Base-by-base conservation (phyloP, 2,113 vertebrate species). In the Lutjanus erythropterus region DNA sequence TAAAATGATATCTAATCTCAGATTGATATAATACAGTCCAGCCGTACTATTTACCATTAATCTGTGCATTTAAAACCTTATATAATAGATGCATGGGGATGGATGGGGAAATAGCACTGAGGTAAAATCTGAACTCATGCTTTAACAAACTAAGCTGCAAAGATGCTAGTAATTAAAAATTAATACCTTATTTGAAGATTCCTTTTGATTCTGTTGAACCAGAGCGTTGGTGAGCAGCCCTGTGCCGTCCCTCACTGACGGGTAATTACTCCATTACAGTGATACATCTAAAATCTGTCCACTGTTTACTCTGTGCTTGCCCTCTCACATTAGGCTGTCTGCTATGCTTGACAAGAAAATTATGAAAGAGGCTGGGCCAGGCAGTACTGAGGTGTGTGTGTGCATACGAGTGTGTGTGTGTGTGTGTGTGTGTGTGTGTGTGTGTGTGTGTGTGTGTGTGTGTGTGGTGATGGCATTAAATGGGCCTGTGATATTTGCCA, bases 261-360 rank as follows among this genome's bases (percentile, higher is more conserved):
- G 81, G 27, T 86, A 88, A 91, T 94, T 88, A 75, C 31, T 66
- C 71, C 35, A 90, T 81, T 91, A 84, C 71, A 79, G 75, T 74
- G 80, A 85, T 73, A 83, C 69, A 83, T 67, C 62, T 83, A 25
- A 84, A 79, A 82, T 83, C 61, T 80, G 50, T 64, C 79, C 72
- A 75, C 64, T 89, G 84, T 90, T 93, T 85, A 91, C 61, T 73
- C 77, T 78, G 47, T 68, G 25, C 72, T 73, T 82, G 68, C 60
- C 85, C 85, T 83, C 80, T 75, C 46, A 56, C 58, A 85, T 88
- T 79, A 80, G 31, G 6, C 64, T 85, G 81, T 84, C 80, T 83
- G 75, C 83, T 68, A 49, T 82, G 75, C 80, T 79, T 86, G 79
- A 89, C 81, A 84, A 73, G 73, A 83, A 90, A 87, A 89, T 85